phyloP scores from a whole-genome alignment of 2,113 vertebrate species.

The Phocoena sinus region DNA sequence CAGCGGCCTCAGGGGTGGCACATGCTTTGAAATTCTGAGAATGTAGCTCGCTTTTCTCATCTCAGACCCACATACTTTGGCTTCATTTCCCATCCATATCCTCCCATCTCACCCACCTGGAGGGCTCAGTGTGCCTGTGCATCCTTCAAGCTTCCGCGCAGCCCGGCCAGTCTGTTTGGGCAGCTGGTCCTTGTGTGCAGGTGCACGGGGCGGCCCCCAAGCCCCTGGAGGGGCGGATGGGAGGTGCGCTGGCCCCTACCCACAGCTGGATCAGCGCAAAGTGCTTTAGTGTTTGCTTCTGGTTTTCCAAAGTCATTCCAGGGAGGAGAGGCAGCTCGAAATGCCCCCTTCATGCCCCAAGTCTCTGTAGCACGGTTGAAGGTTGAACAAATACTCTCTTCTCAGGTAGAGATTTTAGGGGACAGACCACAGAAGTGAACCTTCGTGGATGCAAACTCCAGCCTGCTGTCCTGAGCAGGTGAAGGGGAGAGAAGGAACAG shows the following conservation, averaged over 20 bases:
- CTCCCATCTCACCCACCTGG: background rate
- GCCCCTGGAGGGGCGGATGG: background rate
- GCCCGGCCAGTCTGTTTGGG: constrained; percentile 50
- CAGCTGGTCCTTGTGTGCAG: constrained; percentile 38
- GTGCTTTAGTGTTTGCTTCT: background rate
- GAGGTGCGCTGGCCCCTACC: background rate
- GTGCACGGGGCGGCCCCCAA: background rate
- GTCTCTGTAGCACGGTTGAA: background rate
- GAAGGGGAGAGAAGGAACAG: background rate
- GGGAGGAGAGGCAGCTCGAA: background rate
- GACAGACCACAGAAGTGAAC: background rate
- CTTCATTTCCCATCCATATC: background rate
- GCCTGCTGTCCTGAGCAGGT: background rate
- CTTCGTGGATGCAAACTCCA: background rate
- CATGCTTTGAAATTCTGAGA: background rate
- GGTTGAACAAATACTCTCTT: background rate
- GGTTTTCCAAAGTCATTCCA: background rate
- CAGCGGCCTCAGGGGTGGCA: background rate
- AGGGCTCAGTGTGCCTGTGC: background rate
- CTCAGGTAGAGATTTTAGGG: background rate
- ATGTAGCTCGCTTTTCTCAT: background rate
- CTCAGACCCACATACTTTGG: background rate
- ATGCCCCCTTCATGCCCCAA: background rate
- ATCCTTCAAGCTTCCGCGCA: background rate
- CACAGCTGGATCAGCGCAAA: background rate